A percentile compares a stretch with the other conserved stretches of the same genome.
These are phyloP conservation scores for Thunnus albacares DNA, from an alignment of 2,797 vertebrate genomes.

Conservation along the genomic window DNA sequence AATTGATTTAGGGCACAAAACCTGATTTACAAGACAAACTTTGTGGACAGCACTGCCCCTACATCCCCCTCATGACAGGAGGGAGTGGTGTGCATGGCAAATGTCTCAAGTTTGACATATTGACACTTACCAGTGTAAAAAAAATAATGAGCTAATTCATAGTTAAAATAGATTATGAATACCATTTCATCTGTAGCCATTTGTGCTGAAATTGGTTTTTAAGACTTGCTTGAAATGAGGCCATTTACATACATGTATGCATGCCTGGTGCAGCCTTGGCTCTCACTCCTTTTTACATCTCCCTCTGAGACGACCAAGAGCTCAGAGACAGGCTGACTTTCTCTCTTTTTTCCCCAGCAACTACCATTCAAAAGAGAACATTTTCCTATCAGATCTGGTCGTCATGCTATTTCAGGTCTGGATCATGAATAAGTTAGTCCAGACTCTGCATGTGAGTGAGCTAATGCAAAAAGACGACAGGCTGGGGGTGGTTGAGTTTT, in stretches of 20 bases:
- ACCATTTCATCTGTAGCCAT: conserved; percentile 37
- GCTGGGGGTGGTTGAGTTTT: background rate
- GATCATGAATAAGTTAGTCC: conserved; percentile 72
- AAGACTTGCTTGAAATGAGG: conserved; percentile 54
- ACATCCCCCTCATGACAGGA: background rate
- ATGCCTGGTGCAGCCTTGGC: conserved; percentile 47
- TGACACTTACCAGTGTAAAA: conserved; percentile 22
- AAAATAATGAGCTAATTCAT: conserved; percentile 39
- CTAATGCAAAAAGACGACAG: conserved; percentile 46
- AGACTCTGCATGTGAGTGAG: conserved; percentile 53
- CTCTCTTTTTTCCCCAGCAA: conserved; percentile 50
- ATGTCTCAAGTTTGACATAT: conserved; percentile 20
- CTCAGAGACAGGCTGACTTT: conserved; percentile 15
- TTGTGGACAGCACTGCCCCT: background rate
- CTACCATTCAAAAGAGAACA: conserved; percentile 55
- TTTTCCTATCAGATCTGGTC: conserved; percentile 66
- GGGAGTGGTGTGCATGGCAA: background rate
- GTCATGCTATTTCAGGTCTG: conserved; percentile 67
- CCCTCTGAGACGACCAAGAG: conserved; percentile 25
- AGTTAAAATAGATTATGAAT: conserved; percentile 48
- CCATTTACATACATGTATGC: conserved; percentile 69
- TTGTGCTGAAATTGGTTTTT: conserved; percentile 53
- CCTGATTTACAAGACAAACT: background rate
- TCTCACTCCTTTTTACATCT: conserved; percentile 18
- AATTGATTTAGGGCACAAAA: background rate